These are phyloP conservation scores for Heliconius ethilla DNA, from an alignment of 2,888 invertebrate genomes.

Conservation along the genomic window DNA sequence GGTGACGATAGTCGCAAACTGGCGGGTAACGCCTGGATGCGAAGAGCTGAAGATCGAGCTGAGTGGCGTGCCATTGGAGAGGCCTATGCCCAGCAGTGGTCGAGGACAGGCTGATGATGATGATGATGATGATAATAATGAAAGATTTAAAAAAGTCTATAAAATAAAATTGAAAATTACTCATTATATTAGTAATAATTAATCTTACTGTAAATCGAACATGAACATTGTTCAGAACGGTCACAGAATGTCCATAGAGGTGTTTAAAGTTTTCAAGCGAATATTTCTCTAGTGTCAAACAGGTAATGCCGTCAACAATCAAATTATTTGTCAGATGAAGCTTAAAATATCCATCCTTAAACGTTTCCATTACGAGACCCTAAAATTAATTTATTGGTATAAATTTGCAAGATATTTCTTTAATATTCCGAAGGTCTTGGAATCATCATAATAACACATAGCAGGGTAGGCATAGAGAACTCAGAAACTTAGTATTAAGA, in stretches of 20 bases:
- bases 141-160: neutral
- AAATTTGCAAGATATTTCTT: neutral
- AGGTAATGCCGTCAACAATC: constrained; percentile 84
- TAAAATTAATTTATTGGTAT: constrained; percentile 50
- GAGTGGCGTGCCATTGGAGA: no score
- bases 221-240: constrained; percentile 85
- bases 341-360: constrained; percentile 84
- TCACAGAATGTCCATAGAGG: constrained; percentile 87
- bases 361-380: constrained; percentile 83
- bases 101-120: no score
- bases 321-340: constrained; percentile 80
- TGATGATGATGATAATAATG: no score
- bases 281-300: constrained; percentile 80
- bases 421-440: no score
- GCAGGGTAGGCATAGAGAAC: no score
- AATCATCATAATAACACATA: no score
- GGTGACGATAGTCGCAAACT: no score
- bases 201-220: constrained; percentile 80
- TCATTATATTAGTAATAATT: neutral
- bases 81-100: no score
- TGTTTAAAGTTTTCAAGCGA: constrained; percentile 82
- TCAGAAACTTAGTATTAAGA: no score
- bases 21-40: no score
- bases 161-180: constrained; percentile 17
- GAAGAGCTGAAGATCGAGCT: no score